Base-by-base conservation (phyloP, 2,113 vertebrate genomes). In the Tautogolabrus adspersus region DNA sequence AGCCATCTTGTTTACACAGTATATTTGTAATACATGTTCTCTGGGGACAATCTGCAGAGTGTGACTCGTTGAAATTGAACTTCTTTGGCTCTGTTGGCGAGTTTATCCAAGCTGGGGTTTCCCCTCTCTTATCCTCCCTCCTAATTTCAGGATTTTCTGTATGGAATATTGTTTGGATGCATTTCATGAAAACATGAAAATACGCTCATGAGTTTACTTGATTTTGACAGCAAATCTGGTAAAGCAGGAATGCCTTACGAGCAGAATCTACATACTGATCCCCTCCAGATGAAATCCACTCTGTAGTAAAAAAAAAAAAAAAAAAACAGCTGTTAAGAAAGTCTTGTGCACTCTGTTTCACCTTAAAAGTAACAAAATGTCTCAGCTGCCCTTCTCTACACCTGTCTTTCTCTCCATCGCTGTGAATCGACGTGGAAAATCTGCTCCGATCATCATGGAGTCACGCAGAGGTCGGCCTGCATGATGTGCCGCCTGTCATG, bases 361-460 rank as follows among this genome's bases (percentile, higher is more conserved):
- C 51, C 19, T 56, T 10, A 23, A 65, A 75, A 65, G 51, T 16
- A 63, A 47, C 40, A 26, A 49, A 68, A 42, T 55, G 47, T 75
- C 62, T 52, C 0, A 4, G n/a, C 55, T 49, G 42, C 58, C 21
- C 73, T 6, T 18, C 54, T 72, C 75, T 64, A 66, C 86, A 88
- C 88, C 89, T 89, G 87, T 74, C 82, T 76, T n/a, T 59, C 57
- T 74, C 60, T 82, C 42, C 44, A 59, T 5, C 56, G 51, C 79
- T 66, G 59, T 21, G 30, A 61, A 66, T 73, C 63, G 63, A 34
- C 44, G 76, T 69, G 77, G 86, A 89, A 90, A 90, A 80, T 92
- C 84, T 91, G 87, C 62, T 85, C 63, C 6, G 81, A 84, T 88
- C 83, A 87, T 89, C 87, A 87, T 12, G 67, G 85, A 81, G 85